Evolutionary conservation across 2,888 invertebrate species (phyloP), one percentile per base, ranked within the genome.

Genomic region (Rhodophaea formosa): DNA sequence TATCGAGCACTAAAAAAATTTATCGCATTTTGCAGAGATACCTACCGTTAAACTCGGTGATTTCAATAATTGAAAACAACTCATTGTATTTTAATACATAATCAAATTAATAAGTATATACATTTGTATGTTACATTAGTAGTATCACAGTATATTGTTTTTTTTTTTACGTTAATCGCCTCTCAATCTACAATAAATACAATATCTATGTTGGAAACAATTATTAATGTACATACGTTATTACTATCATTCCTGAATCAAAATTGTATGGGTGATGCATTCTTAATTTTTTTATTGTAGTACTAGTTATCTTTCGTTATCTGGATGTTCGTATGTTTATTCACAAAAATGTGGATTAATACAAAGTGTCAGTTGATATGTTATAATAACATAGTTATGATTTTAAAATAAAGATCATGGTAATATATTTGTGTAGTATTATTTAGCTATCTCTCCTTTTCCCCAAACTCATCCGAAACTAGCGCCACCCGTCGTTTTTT

Each of bases 361-460:
- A n/a, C 32, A 39, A n/a, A 51, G 15, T 49, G 51, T 39, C 51
- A 51, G 51, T 51, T 39, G 35, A 51, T 51, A 51, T 51, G 52
- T 52, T 52, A 51, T 43, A 57, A 52, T 52, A 44, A 57, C 43
- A 43, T 53, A 43, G 53, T 53, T 43, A 29, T 43, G 23, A 42
- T 43, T 43, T 43, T 53, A 43, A 35, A 53, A 53, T 53, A 53
- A 53, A 53, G 53, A 53, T 53, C 53, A 53, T 53, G 53, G 52
- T 39, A 51, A 35, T 42, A 29, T 53, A 5, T 29, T 43, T 23
- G 14, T 16, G 30, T 32, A 3, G 23, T 49, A 29, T 53, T 42
- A 15, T 53, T 42, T 29, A 23, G 1, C 5, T 23, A 5, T 23
- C 5, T 23, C 23, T n/a, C n/a, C n/a, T n/a, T n/a, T n/a, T n/a